Evolutionary conservation across 2,888 invertebrate genomes (phyloP).

Genomic region (Ctenicera cuprea): DNA sequence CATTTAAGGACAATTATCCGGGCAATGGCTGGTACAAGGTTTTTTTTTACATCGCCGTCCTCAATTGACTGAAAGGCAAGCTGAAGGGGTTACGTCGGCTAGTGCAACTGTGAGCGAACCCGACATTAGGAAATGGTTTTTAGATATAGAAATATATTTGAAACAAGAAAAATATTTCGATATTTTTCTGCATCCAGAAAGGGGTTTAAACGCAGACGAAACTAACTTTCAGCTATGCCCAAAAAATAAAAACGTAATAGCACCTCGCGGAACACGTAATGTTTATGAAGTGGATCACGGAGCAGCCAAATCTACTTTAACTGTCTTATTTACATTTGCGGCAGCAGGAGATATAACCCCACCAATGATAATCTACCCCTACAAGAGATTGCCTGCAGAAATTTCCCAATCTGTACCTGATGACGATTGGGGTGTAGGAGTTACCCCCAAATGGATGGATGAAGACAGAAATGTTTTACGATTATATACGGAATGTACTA

Average conservation of each 20-base stretch:
- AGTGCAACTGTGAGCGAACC: neutral
- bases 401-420: neutral
- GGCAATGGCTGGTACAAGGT: constrained; percentile 8
- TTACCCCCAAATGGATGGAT: neutral
- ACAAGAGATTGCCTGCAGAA: neutral
- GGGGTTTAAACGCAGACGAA: neutral
- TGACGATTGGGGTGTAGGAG: neutral
- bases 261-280: neutral
- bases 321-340: neutral
- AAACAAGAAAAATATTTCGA: neutral
- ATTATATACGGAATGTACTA: constrained; percentile 54
- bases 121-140: constrained; percentile 1
- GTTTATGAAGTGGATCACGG: neutral
- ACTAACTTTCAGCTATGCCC: neutral
- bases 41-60: neutral
- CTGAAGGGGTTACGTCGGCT: neutral
- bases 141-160: neutral
- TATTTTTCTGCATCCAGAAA: neutral
- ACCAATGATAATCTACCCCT: neutral
- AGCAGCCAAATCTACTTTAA: neutral
- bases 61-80: no score
- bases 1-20: constrained; percentile 2
- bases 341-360: neutral
- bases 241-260: neutral
- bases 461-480: constrained; percentile 53